Evolutionary conservation across 1,140 invertebrate genomes (phyloP).

Genomic region (Helicoverpa zea): DNA sequence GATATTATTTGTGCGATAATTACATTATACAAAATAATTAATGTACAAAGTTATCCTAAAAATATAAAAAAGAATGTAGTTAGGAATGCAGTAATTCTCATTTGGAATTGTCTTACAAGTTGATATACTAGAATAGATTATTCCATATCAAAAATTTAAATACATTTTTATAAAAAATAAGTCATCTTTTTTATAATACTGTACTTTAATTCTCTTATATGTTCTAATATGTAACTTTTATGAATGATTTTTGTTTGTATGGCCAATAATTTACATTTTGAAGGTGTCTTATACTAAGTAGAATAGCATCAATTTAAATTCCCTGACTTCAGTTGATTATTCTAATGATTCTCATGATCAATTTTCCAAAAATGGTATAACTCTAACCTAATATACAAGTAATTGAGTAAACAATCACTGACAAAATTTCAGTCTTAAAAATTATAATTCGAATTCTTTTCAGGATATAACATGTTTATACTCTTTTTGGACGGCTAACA

Average conservation of each 20-base stretch:
- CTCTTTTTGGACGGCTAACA: constrained; percentile 93
- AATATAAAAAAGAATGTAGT: constrained; percentile 44
- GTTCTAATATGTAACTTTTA: too few species aligned
- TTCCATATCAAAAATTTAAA: neutral
- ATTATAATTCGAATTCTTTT: constrained; percentile 53
- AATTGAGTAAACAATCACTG: constrained; percentile 57
- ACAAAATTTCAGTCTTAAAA: constrained; percentile 76
- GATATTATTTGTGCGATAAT: constrained; percentile 54
- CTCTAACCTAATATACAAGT: constrained; percentile 42
- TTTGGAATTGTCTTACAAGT: constrained; percentile 28
- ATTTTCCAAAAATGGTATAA: constrained; percentile 19
- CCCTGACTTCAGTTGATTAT: neutral
- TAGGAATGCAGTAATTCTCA: constrained; percentile 59
- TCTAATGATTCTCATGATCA: constrained; percentile 1
- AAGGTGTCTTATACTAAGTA: neutral
- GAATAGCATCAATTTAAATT: neutral
- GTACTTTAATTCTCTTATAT: neutral
- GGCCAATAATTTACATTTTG: neutral
- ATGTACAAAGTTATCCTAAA: constrained; percentile 50
- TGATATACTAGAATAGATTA: neutral
- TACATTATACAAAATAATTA: constrained; percentile 52
- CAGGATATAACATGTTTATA: constrained; percentile 82
- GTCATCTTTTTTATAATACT: neutral
- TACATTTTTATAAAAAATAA: neutral
- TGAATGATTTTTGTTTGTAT: neutral